Conservation (phyloP, 2,888 invertebrate genomes). For the Ypsolopha sequella region DNA sequence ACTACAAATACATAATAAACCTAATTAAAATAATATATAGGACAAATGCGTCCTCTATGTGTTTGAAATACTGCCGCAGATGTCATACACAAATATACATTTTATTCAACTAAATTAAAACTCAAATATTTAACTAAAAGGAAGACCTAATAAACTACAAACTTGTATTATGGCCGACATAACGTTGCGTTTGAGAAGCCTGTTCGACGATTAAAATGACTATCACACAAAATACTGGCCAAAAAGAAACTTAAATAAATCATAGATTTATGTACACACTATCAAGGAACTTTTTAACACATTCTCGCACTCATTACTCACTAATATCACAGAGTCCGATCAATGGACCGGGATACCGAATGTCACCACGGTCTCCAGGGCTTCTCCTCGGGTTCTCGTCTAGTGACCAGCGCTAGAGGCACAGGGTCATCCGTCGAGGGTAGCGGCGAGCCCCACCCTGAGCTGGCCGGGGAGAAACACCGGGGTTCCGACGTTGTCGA, state of each 20-base stretch:
- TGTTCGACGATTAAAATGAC: slow-evolving; percentile 4
- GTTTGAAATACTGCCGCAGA: slow-evolving; percentile 64
- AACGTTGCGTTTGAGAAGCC: background rate
- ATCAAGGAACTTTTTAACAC: slow-evolving; percentile 6
- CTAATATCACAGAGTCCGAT: slow-evolving; percentile 24
- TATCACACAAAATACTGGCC: slow-evolving; percentile 10
- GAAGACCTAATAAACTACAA: background rate
- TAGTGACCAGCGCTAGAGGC: slow-evolving; percentile 81
- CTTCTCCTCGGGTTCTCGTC: slow-evolving; percentile 77
- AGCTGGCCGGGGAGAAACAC: slow-evolving; percentile 72
- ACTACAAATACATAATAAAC: background rate
- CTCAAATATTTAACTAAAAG: background rate
- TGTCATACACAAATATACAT: slow-evolving; percentile 53
- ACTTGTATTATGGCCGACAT: too few species aligned
- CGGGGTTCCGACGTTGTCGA: slow-evolving; percentile 74
- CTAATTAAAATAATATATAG: background rate
- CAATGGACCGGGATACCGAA: slow-evolving; percentile 16
- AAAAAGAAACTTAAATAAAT: background rate
- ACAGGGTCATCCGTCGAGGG: slow-evolving; percentile 48
- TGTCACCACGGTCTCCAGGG: slow-evolving; percentile 87
- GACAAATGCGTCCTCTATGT: slow-evolving; percentile 5
- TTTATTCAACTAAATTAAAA: background rate
- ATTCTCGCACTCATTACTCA: slow-evolving; percentile 19
- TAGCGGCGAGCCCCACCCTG: slow-evolving; percentile 57
- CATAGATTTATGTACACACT: background rate